Evolutionary conservation across 2,888 invertebrate genomes (phyloP).

Genomic region (Pterostichus niger): DNA sequence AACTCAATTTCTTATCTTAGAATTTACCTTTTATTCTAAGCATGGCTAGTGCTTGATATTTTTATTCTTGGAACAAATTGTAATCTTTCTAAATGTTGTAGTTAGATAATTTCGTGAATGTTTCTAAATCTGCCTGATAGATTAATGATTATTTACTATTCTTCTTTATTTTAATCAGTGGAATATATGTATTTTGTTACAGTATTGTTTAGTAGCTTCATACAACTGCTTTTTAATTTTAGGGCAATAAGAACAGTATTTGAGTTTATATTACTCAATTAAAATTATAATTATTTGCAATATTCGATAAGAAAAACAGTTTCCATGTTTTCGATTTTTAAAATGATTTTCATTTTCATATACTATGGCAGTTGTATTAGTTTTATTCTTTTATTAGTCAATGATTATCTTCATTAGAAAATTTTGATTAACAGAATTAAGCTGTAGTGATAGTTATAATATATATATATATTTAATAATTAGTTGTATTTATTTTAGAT

Average conservation of each 20-base stretch:
- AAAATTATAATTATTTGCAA: not conserved
- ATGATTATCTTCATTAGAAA: not conserved
- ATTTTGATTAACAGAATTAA: not conserved
- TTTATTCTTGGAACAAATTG: slow-evolving; percentile 35
- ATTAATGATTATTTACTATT: slow-evolving; percentile 21
- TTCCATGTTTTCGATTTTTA: not conserved
- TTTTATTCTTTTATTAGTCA: not conserved
- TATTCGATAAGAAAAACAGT: slow-evolving; percentile 7
- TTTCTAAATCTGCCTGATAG: slow-evolving; percentile 23
- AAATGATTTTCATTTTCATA: not conserved
- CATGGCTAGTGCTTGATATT: slow-evolving; percentile 64
- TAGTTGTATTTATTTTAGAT: slow-evolving; percentile 32
- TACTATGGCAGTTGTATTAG: slow-evolving; percentile 2
- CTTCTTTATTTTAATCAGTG: too few species aligned
- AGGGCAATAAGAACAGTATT: not conserved
- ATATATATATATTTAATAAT: slow-evolving; percentile 5
- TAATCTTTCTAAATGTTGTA: slow-evolving; percentile 52
- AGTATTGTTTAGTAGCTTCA: not conserved
- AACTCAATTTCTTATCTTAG: slow-evolving; percentile 68
- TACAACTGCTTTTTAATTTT: slow-evolving; percentile 47
- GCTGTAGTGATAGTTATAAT: not conserved
- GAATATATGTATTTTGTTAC: too few species aligned
- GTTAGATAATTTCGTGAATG: slow-evolving; percentile 51
- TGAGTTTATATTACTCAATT: not conserved
- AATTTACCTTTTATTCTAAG: slow-evolving; percentile 40